These are phyloP conservation scores for Maconellicoccus hirsutus DNA, from an alignment of 1,140 invertebrate species.

Conservation along the genomic window DNA sequence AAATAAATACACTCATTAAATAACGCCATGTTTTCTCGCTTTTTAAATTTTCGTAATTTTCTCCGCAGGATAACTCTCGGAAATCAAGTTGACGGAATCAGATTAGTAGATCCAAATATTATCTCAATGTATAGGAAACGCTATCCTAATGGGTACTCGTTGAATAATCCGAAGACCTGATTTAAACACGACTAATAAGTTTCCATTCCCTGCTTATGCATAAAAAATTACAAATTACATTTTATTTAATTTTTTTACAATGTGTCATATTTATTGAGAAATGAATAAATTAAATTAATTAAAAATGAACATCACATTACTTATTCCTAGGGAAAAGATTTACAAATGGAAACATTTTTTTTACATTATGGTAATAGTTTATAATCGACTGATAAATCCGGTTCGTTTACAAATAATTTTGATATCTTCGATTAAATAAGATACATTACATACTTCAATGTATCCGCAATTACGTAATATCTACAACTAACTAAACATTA, in stretches of 20 bases:
- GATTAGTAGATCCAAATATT: slow-evolving; percentile 82
- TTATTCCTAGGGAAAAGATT: background rate
- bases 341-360: background rate
- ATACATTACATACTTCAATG: background rate
- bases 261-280: background rate
- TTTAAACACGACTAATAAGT: background rate
- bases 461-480: background rate
- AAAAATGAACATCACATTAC: background rate
- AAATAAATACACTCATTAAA: slow-evolving; percentile 28
- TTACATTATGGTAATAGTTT: background rate
- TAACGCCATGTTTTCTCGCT: too few species aligned
- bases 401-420: slow-evolving; percentile 3
- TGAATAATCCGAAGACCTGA: slow-evolving; percentile 40
- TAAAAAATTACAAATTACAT: too few species aligned
- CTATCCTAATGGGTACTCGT: slow-evolving; percentile 88
- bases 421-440: background rate
- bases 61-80: slow-evolving; percentile 71
- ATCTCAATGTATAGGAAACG: slow-evolving; percentile 78
- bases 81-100: slow-evolving; percentile 90
- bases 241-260: background rate
- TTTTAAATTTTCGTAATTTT: background rate
- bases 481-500: background rate
- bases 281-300: background rate
- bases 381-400: background rate
- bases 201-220: background rate